A percentile compares a stretch with the other conserved stretches of the same genome.
phyloP scores from a whole-genome alignment of 2,888 invertebrate species.

The Cephus nigrinus region DNA sequence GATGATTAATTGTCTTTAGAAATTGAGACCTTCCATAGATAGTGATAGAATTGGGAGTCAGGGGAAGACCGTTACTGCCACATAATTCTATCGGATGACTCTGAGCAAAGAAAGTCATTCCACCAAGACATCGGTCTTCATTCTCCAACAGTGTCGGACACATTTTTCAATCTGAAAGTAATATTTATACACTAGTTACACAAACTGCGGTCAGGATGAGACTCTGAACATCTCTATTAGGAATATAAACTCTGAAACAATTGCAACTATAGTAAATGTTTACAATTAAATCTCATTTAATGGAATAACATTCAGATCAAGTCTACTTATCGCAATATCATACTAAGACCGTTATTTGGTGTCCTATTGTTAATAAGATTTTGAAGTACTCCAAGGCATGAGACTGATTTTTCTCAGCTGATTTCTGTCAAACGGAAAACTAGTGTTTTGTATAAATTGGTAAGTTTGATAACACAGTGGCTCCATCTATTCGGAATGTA shows the following conservation, averaged over 20 bases:
- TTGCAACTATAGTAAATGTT: background rate
- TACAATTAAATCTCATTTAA: background rate
- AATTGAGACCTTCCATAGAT: conserved; percentile 90
- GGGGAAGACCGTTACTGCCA: conserved; percentile 94
- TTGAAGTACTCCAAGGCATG: background rate
- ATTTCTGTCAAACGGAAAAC: background rate
- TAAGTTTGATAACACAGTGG: background rate
- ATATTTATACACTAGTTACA: background rate
- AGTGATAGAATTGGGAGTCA: conserved; percentile 96
- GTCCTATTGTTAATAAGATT: background rate
- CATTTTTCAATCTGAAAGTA: conserved; percentile 42
- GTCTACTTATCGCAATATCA: background rate
- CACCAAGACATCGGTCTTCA: conserved; percentile 77
- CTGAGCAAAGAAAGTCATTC: conserved; percentile 91
- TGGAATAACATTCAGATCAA: background rate
- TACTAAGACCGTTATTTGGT: background rate
- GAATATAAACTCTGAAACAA: background rate
- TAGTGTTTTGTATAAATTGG: background rate
- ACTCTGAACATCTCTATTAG: background rate
- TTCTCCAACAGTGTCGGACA: conserved; percentile 64
- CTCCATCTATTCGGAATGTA: background rate
- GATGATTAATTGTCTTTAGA: conserved; percentile 82
- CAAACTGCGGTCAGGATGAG: background rate
- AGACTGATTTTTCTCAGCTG: background rate
- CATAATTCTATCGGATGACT: conserved; percentile 91